Conservation (phyloP, 2,113 vertebrate genomes). For the Trichechus manatus region DNA sequence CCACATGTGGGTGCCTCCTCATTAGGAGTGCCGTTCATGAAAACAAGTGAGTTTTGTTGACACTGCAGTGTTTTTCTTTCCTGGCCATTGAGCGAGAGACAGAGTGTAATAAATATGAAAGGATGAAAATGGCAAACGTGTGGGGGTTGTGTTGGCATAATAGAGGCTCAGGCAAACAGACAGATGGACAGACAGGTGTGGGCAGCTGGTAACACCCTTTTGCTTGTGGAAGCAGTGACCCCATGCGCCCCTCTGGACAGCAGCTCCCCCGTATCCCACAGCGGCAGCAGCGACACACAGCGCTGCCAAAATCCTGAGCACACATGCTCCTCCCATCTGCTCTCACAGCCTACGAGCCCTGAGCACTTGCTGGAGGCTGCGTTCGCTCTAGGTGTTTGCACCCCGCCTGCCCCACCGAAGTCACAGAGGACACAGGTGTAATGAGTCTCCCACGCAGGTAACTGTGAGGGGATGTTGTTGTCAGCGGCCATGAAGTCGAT, state of each 20-base stretch:
- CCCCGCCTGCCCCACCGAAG: background rate
- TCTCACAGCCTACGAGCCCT: background rate
- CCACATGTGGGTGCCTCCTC: background rate
- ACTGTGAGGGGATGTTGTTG: background rate
- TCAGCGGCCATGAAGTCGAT: background rate
- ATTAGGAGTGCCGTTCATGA: background rate
- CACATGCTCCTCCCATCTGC: background rate
- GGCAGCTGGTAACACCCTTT: background rate
- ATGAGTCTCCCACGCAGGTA: background rate
- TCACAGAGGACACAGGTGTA: background rate
- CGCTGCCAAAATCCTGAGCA: background rate
- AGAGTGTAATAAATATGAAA: background rate
- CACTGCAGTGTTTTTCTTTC: background rate
- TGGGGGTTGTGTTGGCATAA: background rate
- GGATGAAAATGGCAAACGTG: background rate
- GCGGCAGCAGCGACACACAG: background rate
- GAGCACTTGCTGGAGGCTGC: background rate
- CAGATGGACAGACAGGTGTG: background rate
- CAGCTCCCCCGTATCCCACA: background rate
- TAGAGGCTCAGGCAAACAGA: background rate
- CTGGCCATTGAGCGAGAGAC: conserved; percentile 18
- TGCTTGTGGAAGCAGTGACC: background rate
- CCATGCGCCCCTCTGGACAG: background rate
- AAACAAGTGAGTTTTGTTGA: conserved; percentile 53
- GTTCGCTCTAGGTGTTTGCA: background rate